Percentiles rank a stretch among this genome's conserved stretches.
Conservation (phyloP, 2,888 invertebrate genomes). For the Epinotia nisella region DNA sequence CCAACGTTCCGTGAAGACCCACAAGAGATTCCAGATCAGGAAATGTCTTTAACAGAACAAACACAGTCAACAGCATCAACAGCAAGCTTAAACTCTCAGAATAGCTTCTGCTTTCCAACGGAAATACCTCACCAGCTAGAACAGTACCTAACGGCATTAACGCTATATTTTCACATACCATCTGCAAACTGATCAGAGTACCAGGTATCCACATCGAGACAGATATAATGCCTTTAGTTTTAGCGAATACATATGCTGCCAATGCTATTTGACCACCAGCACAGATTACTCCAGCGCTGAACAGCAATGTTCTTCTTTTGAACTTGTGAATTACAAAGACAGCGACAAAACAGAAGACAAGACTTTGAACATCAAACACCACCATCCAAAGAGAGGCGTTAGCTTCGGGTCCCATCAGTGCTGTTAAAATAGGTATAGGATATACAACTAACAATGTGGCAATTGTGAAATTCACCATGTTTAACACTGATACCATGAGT, state of each 20-base stretch:
- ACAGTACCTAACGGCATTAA: slow-evolving; percentile 86
- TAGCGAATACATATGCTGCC: slow-evolving; percentile 76
- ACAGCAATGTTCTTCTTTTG: slow-evolving; percentile 84
- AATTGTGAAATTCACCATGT: slow-evolving; percentile 71
- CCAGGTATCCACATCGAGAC: slow-evolving; percentile 74
- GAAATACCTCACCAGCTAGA: slow-evolving; percentile 88
- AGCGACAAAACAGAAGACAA: slow-evolving; percentile 84
- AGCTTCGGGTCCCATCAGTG: slow-evolving; percentile 81
- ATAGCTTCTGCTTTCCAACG: slow-evolving; percentile 82
- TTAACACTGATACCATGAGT: slow-evolving; percentile 83
- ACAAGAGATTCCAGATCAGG: slow-evolving; percentile 77
- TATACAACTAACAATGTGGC: not conserved
- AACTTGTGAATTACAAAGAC: slow-evolving; percentile 85
- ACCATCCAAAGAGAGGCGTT: slow-evolving; percentile 87
- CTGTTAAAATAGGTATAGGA: slow-evolving; percentile 2
- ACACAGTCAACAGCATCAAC: slow-evolving; percentile 80
- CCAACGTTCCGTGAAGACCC: slow-evolving; percentile 84
- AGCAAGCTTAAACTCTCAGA: too few relatives aligned
- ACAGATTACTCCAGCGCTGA: slow-evolving; percentile 84
- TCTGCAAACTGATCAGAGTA: slow-evolving; percentile 80
- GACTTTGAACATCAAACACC: slow-evolving; percentile 85
- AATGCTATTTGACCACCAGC: slow-evolving; percentile 70
- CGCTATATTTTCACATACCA: slow-evolving; percentile 80
- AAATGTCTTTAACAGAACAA: slow-evolving; percentile 86
- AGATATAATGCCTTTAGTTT: slow-evolving; percentile 52